Evolutionary conservation across 2,113 vertebrate species (phyloP).

Genomic region (Ciconia stormi): DNA sequence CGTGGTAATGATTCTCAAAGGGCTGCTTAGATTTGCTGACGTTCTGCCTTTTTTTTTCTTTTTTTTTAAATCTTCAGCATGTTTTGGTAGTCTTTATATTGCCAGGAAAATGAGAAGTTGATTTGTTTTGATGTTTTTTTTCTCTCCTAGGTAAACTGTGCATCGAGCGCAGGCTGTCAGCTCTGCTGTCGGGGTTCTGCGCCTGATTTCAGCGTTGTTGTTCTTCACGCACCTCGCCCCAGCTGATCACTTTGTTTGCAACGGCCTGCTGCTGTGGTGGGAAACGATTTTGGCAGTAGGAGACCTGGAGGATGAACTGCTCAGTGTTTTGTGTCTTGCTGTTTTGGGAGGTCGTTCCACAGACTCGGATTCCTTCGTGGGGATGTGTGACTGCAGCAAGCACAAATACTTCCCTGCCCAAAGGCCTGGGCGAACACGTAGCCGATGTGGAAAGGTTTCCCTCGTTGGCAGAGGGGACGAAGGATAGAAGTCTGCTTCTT

Average conservation of each 20-base stretch:
- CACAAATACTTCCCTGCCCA: background rate
- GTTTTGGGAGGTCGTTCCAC: constrained; percentile 11
- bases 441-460: background rate
- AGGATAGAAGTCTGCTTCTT: constrained; percentile 22
- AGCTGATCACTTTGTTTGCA: background rate
- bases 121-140: background rate
- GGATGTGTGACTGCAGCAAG: background rate
- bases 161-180: constrained; percentile 88
- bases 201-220: constrained; percentile 47
- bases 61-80: background rate
- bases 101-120: background rate
- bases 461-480: background rate
- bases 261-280: background rate
- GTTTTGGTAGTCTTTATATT: background rate
- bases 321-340: background rate
- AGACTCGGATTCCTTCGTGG: background rate
- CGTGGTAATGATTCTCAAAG: background rate
- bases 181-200: constrained; percentile 80
- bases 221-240: background rate
- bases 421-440: background rate
- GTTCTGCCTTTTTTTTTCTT: background rate
- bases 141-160: constrained; percentile 85
- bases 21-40: background rate
- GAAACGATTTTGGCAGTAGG: background rate
- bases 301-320: background rate